Percentiles rank a stretch among this genome's conserved stretches.
phyloP scores from a whole-genome alignment of 2,888 invertebrate genomes.

The Embidobia sp. region DNA sequence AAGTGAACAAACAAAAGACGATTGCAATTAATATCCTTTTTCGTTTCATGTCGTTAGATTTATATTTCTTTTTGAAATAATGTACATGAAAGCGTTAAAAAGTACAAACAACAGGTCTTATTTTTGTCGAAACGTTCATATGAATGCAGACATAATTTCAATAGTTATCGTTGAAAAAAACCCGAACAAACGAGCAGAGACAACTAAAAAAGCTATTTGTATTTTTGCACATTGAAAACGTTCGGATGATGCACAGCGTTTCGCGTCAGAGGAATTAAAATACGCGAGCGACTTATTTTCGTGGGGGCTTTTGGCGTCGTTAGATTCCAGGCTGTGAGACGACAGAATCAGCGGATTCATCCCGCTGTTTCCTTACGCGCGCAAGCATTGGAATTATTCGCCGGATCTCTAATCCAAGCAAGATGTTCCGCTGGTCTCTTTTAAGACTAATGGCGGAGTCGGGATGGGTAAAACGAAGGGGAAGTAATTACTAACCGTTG shows the following conservation, averaged over 20 bases:
- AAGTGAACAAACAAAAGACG: too few species aligned
- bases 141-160: not conserved
- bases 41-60: too few species aligned
- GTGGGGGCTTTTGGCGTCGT: constrained; percentile 11
- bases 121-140: too few species aligned
- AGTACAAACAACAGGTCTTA: too few species aligned
- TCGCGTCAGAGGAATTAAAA: constrained; percentile 27
- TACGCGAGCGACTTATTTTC: constrained; percentile 19
- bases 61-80: too few species aligned
- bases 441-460: constrained; percentile 69
- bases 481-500: constrained; percentile 78
- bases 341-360: constrained; percentile 57
- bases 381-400: constrained; percentile 63
- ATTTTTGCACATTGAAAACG: constrained; percentile 11
- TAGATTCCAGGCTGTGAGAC: constrained; percentile 30
- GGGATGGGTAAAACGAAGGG: constrained; percentile 72
- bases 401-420: constrained; percentile 76
- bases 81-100: too few species aligned
- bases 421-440: constrained; percentile 74
- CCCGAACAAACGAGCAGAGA: not conserved
- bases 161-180: constrained; percentile 2
- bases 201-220: not conserved
- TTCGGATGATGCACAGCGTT: not conserved
- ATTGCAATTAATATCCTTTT: too few species aligned
- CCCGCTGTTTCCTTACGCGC: constrained; percentile 41